Evolutionary conservation across 1,140 invertebrate species (phyloP).

Genomic region (Piezodorus guildinii): DNA sequence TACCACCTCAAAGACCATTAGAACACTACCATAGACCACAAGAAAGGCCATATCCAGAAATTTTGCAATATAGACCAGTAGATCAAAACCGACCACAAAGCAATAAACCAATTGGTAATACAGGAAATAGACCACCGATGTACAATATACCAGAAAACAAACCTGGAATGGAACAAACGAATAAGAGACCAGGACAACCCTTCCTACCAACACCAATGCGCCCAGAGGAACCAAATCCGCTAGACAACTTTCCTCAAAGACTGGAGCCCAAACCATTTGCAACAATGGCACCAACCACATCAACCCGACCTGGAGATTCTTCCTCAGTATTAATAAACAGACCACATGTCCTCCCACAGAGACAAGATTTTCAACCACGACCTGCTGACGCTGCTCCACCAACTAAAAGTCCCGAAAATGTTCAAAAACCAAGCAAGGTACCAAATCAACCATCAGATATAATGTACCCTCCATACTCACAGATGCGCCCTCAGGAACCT

Average conservation of each 20-base stretch:
- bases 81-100: slow-evolving; percentile 1
- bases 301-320: background rate
- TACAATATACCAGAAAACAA: background rate
- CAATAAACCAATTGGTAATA: background rate
- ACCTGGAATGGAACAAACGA: background rate
- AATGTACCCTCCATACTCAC: too few relatives aligned
- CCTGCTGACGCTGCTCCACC: background rate
- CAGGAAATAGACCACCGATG: slow-evolving; percentile 4
- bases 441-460: too few relatives aligned
- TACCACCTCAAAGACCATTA: slow-evolving; percentile 3
- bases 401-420: too few relatives aligned
- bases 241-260: background rate
- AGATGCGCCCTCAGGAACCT: background rate
- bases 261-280: background rate
- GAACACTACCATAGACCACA: slow-evolving; percentile 12
- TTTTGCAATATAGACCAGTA: background rate
- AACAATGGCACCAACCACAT: background rate
- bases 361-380: background rate
- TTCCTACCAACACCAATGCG: background rate
- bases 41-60: background rate
- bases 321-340: background rate
- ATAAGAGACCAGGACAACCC: background rate
- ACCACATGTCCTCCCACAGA: background rate
- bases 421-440: too few relatives aligned
- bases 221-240: background rate